A percentile compares a stretch with the other conserved stretches of the same genome.
phyloP scores from a whole-genome alignment of 2,888 invertebrate genomes.

The Euplagia quadripunctaria region DNA sequence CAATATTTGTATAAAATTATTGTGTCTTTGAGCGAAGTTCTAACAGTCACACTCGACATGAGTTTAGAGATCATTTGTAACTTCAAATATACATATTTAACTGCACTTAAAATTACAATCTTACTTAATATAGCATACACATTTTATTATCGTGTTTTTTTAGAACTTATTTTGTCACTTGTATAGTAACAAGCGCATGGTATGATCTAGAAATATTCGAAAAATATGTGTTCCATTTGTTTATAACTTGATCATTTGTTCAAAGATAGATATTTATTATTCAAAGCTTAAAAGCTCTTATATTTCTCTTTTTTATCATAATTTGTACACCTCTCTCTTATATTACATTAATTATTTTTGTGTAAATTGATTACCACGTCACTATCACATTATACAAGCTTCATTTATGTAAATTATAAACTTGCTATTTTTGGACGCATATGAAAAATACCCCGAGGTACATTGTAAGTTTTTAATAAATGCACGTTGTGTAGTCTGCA shows the following conservation, averaged over 20 bases:
- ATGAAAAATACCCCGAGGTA: neutral
- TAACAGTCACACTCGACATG: conserved; percentile 8
- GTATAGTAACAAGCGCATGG: too few species aligned
- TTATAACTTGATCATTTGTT: too few species aligned
- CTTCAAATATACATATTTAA: conserved; percentile 10
- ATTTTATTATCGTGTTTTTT: neutral
- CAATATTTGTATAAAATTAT: conserved; percentile 22
- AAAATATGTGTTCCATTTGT: too few species aligned
- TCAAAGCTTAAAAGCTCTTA: neutral
- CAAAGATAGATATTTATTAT: too few species aligned
- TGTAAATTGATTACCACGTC: neutral
- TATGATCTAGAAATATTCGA: too few species aligned
- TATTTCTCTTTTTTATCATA: neutral
- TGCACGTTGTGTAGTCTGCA: too few species aligned
- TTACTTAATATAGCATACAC: neutral
- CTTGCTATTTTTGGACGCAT: neutral
- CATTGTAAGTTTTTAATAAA: neutral
- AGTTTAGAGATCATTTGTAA: conserved; percentile 11
- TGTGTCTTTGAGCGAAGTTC: conserved; percentile 18
- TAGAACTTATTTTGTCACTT: neutral
- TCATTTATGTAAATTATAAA: neutral
- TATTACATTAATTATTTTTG: neutral
- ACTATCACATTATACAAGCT: neutral
- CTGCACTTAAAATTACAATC: neutral
- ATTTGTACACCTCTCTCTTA: neutral